These are phyloP conservation scores for Andricus curvator DNA, from an alignment of 2,888 invertebrate genomes.

Conservation along the genomic window DNA sequence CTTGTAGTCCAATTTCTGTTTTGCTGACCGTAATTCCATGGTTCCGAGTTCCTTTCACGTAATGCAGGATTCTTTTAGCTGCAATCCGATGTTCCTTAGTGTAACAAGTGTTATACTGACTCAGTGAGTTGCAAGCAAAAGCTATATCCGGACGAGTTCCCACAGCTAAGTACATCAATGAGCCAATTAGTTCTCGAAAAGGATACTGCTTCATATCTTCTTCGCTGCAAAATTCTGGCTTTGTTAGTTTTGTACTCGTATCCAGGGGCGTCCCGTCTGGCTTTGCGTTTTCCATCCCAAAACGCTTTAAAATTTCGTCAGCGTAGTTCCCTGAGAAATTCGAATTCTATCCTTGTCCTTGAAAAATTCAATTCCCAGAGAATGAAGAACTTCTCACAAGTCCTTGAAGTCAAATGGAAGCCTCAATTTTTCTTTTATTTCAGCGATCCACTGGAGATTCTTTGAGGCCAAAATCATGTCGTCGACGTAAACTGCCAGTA, in stretches of 20 bases:
- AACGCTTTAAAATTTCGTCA: background rate
- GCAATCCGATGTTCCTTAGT: too few relatives aligned
- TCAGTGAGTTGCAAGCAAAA: too few relatives aligned
- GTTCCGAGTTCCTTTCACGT: slow-evolving; percentile 49
- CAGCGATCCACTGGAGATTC: slow-evolving; percentile 34
- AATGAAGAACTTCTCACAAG: too few relatives aligned
- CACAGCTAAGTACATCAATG: slow-evolving; percentile 34
- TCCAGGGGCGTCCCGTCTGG: slow-evolving; percentile 58
- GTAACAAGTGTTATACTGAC: too few relatives aligned
- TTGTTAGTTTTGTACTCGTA: slow-evolving; percentile 44
- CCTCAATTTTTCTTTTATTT: slow-evolving; percentile 19
- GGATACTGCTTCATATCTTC: slow-evolving; percentile 21
- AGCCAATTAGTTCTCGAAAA: slow-evolving; percentile 37
- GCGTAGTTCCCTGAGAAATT: background rate
- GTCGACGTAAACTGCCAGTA: slow-evolving; percentile 37
- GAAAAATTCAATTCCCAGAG: too few relatives aligned
- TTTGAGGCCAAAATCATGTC: slow-evolving; percentile 42
- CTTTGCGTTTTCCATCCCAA: too few relatives aligned
- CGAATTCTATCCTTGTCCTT: background rate
- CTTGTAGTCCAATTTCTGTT: background rate
- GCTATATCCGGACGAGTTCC: slow-evolving; percentile 57
- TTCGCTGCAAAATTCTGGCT: background rate
- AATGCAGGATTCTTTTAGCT: too few relatives aligned
- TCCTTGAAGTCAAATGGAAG: background rate
- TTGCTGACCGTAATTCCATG: slow-evolving; percentile 28